phyloP scores from a whole-genome alignment of 2,888 invertebrate species.

The Xestia c-nigrum region DNA sequence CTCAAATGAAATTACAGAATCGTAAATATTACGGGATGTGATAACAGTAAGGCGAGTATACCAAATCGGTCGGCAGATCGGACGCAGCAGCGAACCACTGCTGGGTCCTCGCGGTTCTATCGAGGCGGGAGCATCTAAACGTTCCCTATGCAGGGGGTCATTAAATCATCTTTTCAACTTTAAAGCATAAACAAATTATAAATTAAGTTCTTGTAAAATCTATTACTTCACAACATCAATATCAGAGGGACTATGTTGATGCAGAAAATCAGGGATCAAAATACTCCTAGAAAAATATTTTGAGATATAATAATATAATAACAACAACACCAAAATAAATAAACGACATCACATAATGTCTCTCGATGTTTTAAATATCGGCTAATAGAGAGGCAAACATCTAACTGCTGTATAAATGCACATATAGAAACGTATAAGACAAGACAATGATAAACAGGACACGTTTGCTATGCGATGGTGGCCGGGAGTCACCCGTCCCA shows the following conservation, averaged over 20 bases:
- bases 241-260: conserved; percentile 88
- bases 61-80: conserved; percentile 82
- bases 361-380: conserved; percentile 83
- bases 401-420: conserved; percentile 89
- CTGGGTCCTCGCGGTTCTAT: conserved; percentile 85
- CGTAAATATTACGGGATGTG: conserved; percentile 72
- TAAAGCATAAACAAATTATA: conserved; percentile 83
- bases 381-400: conserved; percentile 89
- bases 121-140: conserved; percentile 87
- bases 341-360: conserved; percentile 86
- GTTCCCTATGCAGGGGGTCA: conserved; percentile 85
- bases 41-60: conserved; percentile 80
- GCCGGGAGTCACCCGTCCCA: conserved; percentile 70
- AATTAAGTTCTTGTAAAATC: conserved; percentile 79
- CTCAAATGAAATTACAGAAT: conserved; percentile 59
- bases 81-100: conserved; percentile 84
- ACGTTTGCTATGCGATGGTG: conserved; percentile 84
- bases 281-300: conserved; percentile 85
- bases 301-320: conserved; percentile 76
- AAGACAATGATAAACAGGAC: conserved; percentile 88
- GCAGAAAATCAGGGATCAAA: conserved; percentile 86
- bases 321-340: conserved; percentile 89
- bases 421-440: conserved; percentile 87
- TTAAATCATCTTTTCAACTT: conserved; percentile 76
- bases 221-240: conserved; percentile 89